Conservation (phyloP, 2,113 vertebrate genomes). For the Tichodroma muraria region DNA sequence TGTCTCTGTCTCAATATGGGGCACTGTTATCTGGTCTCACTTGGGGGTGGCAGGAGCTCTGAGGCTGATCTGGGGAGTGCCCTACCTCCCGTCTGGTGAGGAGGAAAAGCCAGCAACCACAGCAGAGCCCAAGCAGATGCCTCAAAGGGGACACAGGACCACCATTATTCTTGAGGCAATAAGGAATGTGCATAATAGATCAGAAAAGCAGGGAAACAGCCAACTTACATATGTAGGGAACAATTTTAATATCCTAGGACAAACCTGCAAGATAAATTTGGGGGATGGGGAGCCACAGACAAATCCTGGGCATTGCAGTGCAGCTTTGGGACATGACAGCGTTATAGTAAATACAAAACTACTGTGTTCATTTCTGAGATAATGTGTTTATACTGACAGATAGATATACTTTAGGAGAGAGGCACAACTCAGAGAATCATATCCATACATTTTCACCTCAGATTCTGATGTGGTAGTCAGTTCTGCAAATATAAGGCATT, state of each 20-base stretch:
- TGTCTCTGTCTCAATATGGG: constrained; percentile 26
- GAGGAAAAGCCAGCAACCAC: not conserved
- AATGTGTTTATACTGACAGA: not conserved
- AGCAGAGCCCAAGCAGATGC: not conserved
- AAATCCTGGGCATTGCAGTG: not conserved
- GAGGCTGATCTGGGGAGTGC: not conserved
- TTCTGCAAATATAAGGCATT: not conserved
- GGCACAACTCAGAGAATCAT: not conserved
- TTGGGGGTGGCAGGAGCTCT: constrained; percentile 18
- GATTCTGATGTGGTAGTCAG: not conserved
- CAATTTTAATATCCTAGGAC: not conserved
- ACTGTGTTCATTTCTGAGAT: not conserved
- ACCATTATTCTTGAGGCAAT: not conserved
- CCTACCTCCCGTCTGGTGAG: not conserved
- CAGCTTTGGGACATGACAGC: not conserved
- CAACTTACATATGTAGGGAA: not conserved
- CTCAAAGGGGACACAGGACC: not conserved
- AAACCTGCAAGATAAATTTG: not conserved
- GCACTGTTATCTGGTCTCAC: constrained; percentile 41
- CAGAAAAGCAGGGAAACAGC: not conserved
- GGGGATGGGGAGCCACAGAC: not conserved
- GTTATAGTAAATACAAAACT: not conserved
- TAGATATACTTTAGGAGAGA: not conserved
- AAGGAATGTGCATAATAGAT: not conserved
- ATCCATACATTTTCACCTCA: not conserved